Evolutionary conservation across 2,113 vertebrate species (phyloP).

Genomic region (Mesitornis unicolor): DNA sequence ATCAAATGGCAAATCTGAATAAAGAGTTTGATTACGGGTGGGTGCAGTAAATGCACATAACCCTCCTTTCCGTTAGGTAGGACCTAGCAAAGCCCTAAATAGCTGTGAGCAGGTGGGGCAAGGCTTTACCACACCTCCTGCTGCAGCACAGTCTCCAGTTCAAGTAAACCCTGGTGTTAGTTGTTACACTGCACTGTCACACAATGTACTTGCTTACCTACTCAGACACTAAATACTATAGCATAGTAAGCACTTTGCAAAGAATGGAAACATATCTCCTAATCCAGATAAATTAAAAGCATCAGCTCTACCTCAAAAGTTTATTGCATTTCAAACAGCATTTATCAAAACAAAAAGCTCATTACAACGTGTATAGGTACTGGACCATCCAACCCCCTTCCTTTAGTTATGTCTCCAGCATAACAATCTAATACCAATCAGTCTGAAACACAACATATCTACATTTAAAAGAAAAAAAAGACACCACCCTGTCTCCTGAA

Average conservation of each 20-base stretch:
- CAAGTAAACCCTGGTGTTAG: neutral
- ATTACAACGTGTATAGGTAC: slow-evolving; percentile 4
- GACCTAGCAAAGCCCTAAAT: neutral
- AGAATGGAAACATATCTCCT: neutral
- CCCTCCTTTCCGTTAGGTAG: neutral
- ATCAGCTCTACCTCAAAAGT: neutral
- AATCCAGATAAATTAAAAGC: neutral
- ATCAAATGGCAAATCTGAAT: neutral
- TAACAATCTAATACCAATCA: slow-evolving; percentile 5
- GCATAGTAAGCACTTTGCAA: neutral
- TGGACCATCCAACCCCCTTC: neutral
- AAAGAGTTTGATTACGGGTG: neutral
- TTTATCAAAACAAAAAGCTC: slow-evolving; percentile 37
- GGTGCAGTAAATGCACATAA: neutral
- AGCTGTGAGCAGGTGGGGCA: neutral
- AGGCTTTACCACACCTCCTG: neutral
- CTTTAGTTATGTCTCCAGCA: neutral
- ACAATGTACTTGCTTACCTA: neutral
- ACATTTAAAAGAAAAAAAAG: neutral
- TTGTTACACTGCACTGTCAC: neutral
- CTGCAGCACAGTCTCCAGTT: neutral
- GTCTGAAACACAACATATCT: neutral
- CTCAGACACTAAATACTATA: neutral
- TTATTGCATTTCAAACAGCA: slow-evolving; percentile 7
- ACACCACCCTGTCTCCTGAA: slow-evolving; percentile 19